phyloP scores from a whole-genome alignment of 2,113 vertebrate species.

The Ancistrus triradiatus region DNA sequence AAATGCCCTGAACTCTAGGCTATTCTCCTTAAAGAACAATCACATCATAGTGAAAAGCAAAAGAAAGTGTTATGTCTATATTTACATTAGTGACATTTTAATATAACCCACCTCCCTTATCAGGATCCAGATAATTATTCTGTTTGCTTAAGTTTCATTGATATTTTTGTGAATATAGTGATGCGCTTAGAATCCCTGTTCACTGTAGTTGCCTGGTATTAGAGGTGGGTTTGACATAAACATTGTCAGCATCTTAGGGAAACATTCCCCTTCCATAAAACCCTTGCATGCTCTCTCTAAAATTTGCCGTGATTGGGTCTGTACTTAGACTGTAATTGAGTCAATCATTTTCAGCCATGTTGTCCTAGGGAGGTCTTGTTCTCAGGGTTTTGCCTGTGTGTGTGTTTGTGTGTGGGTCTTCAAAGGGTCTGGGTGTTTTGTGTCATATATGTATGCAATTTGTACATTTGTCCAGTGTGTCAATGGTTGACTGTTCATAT shows the following conservation, averaged over 20 bases:
- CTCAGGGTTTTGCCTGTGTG: slow-evolving; percentile 23
- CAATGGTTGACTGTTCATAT: neutral
- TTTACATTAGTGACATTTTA: too few species aligned
- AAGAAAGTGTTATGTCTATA: too few species aligned
- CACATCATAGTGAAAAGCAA: neutral
- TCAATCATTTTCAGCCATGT: slow-evolving; percentile 26
- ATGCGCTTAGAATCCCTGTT: neutral
- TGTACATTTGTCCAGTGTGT: neutral
- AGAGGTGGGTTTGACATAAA: neutral
- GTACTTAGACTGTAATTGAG: slow-evolving; percentile 16
- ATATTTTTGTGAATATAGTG: neutral
- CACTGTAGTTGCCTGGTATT: neutral
- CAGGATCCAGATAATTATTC: too few species aligned
- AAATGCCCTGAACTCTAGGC: neutral
- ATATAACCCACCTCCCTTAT: too few species aligned
- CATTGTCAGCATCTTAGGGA: slow-evolving; percentile 57
- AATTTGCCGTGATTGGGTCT: slow-evolving; percentile 10
- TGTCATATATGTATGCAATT: neutral
- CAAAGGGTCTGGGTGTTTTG: slow-evolving; percentile 23
- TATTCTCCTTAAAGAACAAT: neutral
- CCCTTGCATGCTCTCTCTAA: slow-evolving; percentile 54
- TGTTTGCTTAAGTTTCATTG: too few species aligned
- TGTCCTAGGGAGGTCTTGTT: slow-evolving; percentile 21
- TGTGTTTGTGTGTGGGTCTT: slow-evolving; percentile 30
- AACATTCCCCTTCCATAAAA: slow-evolving; percentile 24